phyloP scores from a whole-genome alignment of 2,888 invertebrate species.

The Biston stratarius region DNA sequence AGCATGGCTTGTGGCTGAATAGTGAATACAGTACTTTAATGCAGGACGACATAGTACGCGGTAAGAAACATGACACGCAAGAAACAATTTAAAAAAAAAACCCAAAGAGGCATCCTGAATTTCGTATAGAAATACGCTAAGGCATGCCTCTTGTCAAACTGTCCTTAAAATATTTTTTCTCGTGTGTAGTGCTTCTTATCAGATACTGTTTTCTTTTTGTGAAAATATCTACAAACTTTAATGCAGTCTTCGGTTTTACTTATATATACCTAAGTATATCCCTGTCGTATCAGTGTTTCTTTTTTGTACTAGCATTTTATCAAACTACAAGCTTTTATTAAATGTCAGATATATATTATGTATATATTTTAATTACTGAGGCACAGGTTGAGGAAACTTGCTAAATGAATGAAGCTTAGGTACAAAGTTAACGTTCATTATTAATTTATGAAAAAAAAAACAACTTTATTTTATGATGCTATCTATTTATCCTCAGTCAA shows the following conservation, averaged over 20 bases:
- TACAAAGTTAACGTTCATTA: not conserved
- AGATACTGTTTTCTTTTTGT: conserved; percentile 47
- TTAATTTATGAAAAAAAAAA: not conserved
- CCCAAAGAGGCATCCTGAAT: not conserved
- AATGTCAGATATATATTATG: conserved; percentile 45
- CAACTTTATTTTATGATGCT: not conserved
- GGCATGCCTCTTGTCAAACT: not conserved
- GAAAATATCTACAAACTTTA: conserved; percentile 81
- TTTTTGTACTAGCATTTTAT: conserved; percentile 81
- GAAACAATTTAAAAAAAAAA: conserved; percentile 11
- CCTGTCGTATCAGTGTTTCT: conserved; percentile 80
- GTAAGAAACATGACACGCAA: conserved; percentile 51
- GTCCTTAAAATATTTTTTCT: not conserved
- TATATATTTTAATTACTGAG: conserved; percentile 47
- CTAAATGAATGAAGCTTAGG: conserved; percentile 30
- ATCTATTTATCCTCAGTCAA: not conserved
- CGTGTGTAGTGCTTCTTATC: conserved; percentile 27
- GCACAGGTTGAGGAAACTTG: conserved; percentile 64
- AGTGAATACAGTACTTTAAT: conserved; percentile 8
- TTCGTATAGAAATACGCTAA: not conserved
- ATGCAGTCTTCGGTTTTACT: conserved; percentile 84
- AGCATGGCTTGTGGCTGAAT: not conserved
- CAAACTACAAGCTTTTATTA: conserved; percentile 66
- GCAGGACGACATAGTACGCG: conserved; percentile 18
- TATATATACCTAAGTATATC: conserved; percentile 78